Percentiles rank a stretch among this genome's conserved stretches.
These are phyloP conservation scores for Rallus crepitans DNA, from an alignment of 2,797 vertebrate species.

Conservation along the genomic window DNA sequence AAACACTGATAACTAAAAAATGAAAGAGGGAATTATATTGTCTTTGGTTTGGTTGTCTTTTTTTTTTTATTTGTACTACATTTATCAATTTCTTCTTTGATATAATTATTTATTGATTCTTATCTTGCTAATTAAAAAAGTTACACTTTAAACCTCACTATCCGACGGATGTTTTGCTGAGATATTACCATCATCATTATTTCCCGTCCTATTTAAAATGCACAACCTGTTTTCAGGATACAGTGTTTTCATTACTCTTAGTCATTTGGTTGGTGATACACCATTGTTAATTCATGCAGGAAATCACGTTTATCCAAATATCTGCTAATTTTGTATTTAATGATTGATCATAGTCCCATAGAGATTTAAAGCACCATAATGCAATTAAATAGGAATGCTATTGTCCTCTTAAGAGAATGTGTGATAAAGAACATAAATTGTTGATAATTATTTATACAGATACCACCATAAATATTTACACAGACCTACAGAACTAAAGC, in stretches of 20 bases:
- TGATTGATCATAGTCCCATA: background rate
- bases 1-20: background rate
- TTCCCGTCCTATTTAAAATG: background rate
- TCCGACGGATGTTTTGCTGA: background rate
- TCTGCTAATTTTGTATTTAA: background rate
- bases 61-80: background rate
- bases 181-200: background rate
- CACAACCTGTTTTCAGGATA: background rate
- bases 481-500: background rate
- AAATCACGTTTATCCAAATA: background rate
- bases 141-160: background rate
- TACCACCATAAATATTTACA: background rate
- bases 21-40: background rate
- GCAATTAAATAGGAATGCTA: background rate
- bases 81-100: background rate
- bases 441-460: background rate
- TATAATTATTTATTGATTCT: background rate
- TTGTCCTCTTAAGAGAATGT: background rate
- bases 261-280: background rate
- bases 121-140: background rate
- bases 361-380: background rate
- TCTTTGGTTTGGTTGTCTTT: background rate
- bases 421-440: background rate
- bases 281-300: background rate
- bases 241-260: background rate